Conservation (phyloP, 1,140 invertebrate genomes). For the Chelonus insularis region DNA sequence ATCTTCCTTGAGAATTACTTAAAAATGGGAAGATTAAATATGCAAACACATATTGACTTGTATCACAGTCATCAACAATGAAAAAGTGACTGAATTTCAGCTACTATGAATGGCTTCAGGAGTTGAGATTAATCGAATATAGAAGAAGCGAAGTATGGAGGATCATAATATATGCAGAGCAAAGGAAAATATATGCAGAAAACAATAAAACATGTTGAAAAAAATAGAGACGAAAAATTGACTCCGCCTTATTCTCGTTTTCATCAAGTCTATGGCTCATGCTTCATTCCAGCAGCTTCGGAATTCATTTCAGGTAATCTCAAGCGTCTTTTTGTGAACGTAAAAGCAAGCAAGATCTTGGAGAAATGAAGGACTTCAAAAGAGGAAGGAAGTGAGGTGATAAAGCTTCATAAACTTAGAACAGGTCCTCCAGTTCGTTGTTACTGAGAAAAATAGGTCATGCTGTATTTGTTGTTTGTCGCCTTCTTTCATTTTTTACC, state of each 20-base stretch:
- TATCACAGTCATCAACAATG: no score
- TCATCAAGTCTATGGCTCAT: background rate
- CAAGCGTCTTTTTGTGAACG: conserved; percentile 1
- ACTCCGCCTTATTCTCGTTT: conserved; percentile 23
- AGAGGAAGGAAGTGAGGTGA: conserved; percentile 9
- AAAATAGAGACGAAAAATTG: conserved; percentile 2
- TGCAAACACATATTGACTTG: no score
- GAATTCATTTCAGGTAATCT: conserved; percentile 24
- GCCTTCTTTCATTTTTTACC: background rate
- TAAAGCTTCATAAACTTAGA: conserved; percentile 11
- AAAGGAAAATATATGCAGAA: background rate
- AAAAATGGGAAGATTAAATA: no score
- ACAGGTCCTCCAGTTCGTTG: conserved; percentile 1
- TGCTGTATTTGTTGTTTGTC: background rate
- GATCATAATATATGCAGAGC: background rate
- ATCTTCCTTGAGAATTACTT: no score
- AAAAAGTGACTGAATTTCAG: no score
- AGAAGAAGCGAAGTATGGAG: background rate
- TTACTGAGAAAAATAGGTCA: conserved; percentile 15
- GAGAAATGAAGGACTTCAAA: background rate
- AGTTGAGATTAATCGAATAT: no score
- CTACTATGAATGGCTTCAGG: no score
- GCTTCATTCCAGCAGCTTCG: conserved; percentile 1
- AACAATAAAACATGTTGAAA: background rate
- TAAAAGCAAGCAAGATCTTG: conserved; percentile 2